Base-by-base conservation (phyloP, 1,140 invertebrate genomes). In the Macrostomum lignano region DNA sequence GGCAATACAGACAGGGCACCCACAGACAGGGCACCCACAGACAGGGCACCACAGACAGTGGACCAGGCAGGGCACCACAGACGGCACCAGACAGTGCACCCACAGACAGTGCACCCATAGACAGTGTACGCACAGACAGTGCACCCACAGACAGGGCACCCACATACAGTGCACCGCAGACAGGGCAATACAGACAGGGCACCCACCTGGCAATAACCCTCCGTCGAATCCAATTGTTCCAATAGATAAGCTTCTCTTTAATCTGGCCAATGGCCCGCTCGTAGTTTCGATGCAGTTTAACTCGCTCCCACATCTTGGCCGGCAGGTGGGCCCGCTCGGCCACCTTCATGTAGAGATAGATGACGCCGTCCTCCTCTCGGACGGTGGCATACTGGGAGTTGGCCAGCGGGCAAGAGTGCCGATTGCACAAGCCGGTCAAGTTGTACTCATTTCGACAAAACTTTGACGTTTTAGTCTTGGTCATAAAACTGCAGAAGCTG, bases 391-490 rank as follows among this genome's bases (percentile, higher is more conserved):
- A 98, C 59, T 88, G 79, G 60, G 79, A 91, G 50, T 98, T 98
- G 17, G 88, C 84, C 34, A 98, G 58, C 0, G 91, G 91, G 61
- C 91, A 98, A 1, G 82, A 72, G 17, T 71, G 60, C 33, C 81
- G 60, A 47, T 71, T 82, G 52, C 91, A 98, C 13, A 98, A 59
- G 44, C 91, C 88, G 14, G 84, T 93, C 42, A 96, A 62, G 61
- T 93, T 98, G 56, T 75, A 96, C 62, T 96, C 84, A 71, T 98
- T 88, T 39, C 76, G 67, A 53, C 88, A 98, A 61, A 98, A 93
- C 39, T 73, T 74, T 49, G 91, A 78, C 1, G 74, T 71, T 52
- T 86, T 82, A 29, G 84, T 84, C 36, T 81, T 93, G 48, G 17
- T 17, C 19, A 19, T 33, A 21, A 33, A 33, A 17, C 13, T 17